Conservation (phyloP, 2,113 vertebrate genomes). For the Malurus cyaneus region DNA sequence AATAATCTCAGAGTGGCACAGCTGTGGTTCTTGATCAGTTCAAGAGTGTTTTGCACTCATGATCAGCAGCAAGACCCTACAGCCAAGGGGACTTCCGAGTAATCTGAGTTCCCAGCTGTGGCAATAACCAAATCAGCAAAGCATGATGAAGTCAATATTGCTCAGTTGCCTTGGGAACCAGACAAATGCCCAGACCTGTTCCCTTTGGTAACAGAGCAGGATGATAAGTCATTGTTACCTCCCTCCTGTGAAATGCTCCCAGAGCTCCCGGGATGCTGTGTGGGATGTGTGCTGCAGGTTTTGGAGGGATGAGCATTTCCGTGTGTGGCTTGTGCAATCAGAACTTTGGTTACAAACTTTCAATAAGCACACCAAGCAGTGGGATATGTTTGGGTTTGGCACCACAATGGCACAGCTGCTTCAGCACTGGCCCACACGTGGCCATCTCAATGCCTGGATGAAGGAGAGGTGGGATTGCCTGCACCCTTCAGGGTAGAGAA, state of each 20-base stretch:
- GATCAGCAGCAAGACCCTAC: conserved; percentile 19
- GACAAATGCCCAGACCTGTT: conserved; percentile 3
- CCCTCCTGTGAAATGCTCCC: neutral
- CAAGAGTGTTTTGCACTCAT: conserved; percentile 10
- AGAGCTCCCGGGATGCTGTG: neutral
- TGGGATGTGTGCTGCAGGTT: neutral
- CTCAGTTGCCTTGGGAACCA: conserved; percentile 28
- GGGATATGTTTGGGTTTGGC: neutral
- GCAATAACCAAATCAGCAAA: conserved; percentile 44
- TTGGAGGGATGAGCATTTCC: neutral
- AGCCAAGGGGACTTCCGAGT: conserved; percentile 2
- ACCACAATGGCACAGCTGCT: neutral
- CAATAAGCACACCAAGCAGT: neutral
- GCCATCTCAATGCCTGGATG: neutral
- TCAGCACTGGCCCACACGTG: neutral
- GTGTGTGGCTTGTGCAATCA: neutral
- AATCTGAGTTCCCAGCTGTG: conserved; percentile 52
- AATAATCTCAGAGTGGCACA: conserved; percentile 37
- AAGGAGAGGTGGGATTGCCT: neutral
- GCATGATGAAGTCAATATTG: conserved; percentile 33
- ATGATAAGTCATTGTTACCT: neutral
- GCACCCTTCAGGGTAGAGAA: neutral
- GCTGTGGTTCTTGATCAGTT: conserved; percentile 42
- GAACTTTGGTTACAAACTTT: neutral
- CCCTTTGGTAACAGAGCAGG: neutral